These are phyloP conservation scores for Lamprologus callipterus DNA, from an alignment of 2,113 vertebrate genomes.

Conservation along the genomic window DNA sequence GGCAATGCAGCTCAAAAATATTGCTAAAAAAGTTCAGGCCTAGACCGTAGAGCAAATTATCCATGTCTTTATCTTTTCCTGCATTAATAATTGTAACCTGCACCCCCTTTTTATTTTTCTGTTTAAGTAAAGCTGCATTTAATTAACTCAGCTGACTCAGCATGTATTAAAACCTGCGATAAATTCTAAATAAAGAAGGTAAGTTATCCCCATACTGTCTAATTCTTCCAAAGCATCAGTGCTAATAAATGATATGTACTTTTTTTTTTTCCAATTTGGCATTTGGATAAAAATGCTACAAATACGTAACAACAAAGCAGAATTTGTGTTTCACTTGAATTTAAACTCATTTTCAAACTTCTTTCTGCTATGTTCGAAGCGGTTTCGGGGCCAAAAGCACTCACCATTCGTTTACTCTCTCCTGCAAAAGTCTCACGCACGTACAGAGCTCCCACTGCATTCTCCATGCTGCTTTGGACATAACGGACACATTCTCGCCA, in stretches of 20 bases:
- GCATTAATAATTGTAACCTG: neutral
- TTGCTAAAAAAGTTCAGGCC: neutral
- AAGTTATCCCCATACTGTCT: neutral
- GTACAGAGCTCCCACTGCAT: constrained; percentile 89
- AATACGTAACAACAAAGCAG: neutral
- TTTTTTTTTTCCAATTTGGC: neutral
- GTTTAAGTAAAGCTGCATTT: neutral
- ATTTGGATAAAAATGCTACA: neutral
- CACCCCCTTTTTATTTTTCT: neutral
- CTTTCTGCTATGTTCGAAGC: neutral
- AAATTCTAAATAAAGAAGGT: neutral
- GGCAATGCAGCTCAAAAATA: neutral
- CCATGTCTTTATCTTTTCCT: neutral
- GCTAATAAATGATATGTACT: neutral
- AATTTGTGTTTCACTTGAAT: neutral
- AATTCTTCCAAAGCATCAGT: neutral
- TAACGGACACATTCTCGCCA: constrained; percentile 94
- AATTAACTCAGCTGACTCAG: neutral
- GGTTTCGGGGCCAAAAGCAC: neutral
- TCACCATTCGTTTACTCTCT: constrained; percentile 89
- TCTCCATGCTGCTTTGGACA: constrained; percentile 94
- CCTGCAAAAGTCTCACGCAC: constrained; percentile 85
- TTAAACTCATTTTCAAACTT: neutral
- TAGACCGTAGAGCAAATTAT: neutral
- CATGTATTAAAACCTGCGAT: neutral